phyloP scores from a whole-genome alignment of 2,797 vertebrate genomes.

The Oreonectes daqikongensis region DNA sequence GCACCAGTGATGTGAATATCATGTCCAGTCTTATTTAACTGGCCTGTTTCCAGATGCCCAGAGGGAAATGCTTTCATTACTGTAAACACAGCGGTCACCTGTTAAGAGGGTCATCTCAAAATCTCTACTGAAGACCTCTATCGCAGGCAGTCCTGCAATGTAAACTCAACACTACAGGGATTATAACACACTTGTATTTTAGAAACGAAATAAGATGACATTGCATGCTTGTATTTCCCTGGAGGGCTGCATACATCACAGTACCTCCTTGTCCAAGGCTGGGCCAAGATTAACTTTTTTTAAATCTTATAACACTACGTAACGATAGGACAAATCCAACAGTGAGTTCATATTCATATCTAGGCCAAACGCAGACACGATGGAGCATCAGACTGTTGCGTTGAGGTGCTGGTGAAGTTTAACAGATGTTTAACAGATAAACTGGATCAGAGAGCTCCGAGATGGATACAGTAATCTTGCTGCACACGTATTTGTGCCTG shows the following conservation, averaged over 20 bases:
- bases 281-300: constrained; percentile 13
- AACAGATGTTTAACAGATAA: constrained; percentile 3
- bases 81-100: constrained; percentile 29
- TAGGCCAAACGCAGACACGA: constrained; percentile 17
- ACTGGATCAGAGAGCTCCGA: background rate
- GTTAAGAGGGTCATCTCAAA: constrained; percentile 25
- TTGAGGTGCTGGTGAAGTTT: background rate
- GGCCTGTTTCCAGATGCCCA: constrained; percentile 32
- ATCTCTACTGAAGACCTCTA: constrained; percentile 22
- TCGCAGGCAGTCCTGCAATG: constrained; percentile 10
- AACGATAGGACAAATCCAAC: constrained; percentile 22
- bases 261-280: constrained; percentile 5
- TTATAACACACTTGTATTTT: constrained; percentile 14
- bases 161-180: constrained; percentile 31
- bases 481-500: background rate
- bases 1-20: constrained; percentile 31
- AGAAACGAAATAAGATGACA: background rate
- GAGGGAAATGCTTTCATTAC: constrained; percentile 35
- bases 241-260: background rate
- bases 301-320: constrained; percentile 21
- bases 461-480: too few species aligned
- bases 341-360: constrained; percentile 37
- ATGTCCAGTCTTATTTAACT: constrained; percentile 33
- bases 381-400: constrained; percentile 8
- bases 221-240: constrained; percentile 28